Percentiles rank a stretch among this genome's conserved stretches.
Conservation (phyloP, 2,888 invertebrate genomes). For the Campoplex capitator region DNA sequence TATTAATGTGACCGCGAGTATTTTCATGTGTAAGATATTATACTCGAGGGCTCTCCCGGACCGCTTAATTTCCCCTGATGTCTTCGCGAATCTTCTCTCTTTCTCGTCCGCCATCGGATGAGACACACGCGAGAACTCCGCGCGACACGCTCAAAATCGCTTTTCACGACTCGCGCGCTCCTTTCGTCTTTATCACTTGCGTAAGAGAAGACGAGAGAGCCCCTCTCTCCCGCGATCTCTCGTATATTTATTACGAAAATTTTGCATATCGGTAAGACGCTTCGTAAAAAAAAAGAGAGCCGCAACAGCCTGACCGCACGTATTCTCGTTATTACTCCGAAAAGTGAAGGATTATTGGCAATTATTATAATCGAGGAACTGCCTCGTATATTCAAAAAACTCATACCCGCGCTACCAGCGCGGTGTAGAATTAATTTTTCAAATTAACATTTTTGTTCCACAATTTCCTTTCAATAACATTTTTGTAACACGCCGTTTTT, state of each 20-base stretch:
- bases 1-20: not conserved
- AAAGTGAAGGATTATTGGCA: constrained; percentile 77
- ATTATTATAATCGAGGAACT: constrained; percentile 76
- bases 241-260: constrained; percentile 55
- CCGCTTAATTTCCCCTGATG: constrained; percentile 68
- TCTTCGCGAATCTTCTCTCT: constrained; percentile 69
- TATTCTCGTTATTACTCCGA: constrained; percentile 73
- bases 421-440: constrained; percentile 18
- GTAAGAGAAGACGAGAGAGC: not conserved
- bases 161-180: constrained; percentile 22
- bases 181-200: constrained; percentile 53
- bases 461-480: constrained; percentile 18
- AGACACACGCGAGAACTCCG: constrained; percentile 46
- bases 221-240: not conserved
- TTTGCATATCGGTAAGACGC: constrained; percentile 58
- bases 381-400: constrained; percentile 44
- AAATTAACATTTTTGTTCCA: constrained; percentile 32
- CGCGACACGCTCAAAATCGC: constrained; percentile 62
- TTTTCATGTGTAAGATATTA: constrained; percentile 14
- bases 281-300: not conserved
- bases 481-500: constrained; percentile 25
- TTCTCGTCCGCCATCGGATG: constrained; percentile 26
- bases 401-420: not conserved
- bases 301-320: constrained; percentile 27
- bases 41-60: constrained; percentile 37